Percentiles rank a stretch among this genome's conserved stretches.
phyloP scores from a whole-genome alignment of 2,113 vertebrate genomes.

The Bostrychus sinensis region DNA sequence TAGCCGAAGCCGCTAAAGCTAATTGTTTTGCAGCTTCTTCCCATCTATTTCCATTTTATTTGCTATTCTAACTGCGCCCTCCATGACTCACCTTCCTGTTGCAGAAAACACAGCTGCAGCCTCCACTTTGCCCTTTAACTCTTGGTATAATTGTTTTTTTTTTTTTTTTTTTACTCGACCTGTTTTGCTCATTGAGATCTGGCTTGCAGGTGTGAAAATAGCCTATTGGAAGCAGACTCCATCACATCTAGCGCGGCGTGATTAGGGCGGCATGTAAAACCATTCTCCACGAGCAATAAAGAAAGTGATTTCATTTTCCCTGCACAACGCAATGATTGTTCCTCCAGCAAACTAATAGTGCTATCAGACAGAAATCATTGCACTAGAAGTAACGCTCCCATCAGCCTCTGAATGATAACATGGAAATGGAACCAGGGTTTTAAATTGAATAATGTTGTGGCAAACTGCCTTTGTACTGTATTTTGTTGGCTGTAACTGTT shows the following conservation, averaged over 20 bases:
- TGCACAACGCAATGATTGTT: slow-evolving; percentile 62
- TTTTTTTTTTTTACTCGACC: no score
- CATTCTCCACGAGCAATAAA: slow-evolving; percentile 63
- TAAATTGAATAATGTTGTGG: slow-evolving; percentile 52
- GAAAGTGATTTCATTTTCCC: slow-evolving; percentile 65
- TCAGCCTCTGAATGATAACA: slow-evolving; percentile 55
- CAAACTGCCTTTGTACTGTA: slow-evolving; percentile 42
- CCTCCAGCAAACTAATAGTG: slow-evolving; percentile 63
- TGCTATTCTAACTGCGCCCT: slow-evolving; percentile 53
- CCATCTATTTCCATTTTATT: slow-evolving; percentile 44
- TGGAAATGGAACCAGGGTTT: slow-evolving; percentile 41
- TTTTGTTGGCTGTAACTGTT: slow-evolving; percentile 33
- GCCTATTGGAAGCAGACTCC: slow-evolving; percentile 32
- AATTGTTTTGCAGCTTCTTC: slow-evolving; percentile 37
- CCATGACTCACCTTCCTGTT: slow-evolving; percentile 21
- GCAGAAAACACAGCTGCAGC: slow-evolving; percentile 13
- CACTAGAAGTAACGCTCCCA: slow-evolving; percentile 57
- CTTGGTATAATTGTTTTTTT: slow-evolving; percentile 55
- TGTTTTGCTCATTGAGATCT: slow-evolving; percentile 44
- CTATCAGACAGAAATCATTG: slow-evolving; percentile 67
- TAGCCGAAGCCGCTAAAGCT: slow-evolving; percentile 36
- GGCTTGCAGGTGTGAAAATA: slow-evolving; percentile 55
- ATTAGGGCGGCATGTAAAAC: slow-evolving; percentile 61
- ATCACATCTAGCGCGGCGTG: slow-evolving; percentile 39
- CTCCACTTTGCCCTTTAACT: slow-evolving; percentile 47